A percentile compares a stretch with the other conserved stretches of the same genome.
Evolutionary conservation across 2,797 vertebrate species (phyloP).

Genomic region (Anguilla obscura): DNA sequence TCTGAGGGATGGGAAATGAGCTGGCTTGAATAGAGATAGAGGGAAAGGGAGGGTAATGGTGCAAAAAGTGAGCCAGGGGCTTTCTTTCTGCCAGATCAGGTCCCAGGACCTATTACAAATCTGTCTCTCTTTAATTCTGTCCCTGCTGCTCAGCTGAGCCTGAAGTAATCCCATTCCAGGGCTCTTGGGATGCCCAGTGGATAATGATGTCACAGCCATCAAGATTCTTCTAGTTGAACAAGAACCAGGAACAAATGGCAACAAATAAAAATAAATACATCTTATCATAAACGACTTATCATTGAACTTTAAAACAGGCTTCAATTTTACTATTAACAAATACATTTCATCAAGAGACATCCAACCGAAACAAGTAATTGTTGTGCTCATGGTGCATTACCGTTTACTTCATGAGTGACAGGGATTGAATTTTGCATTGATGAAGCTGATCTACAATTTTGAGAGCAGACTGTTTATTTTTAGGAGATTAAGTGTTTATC

Average conservation of each 20-base stretch:
- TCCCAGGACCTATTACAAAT: slow-evolving; percentile 4
- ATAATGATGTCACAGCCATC: not conserved
- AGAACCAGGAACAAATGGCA: not conserved
- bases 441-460: not conserved
- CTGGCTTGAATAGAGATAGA: not conserved
- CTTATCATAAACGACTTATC: not conserved
- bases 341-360: not conserved
- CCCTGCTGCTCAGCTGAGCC: not conserved
- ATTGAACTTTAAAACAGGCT: not conserved
- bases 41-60: not conserved
- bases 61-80: not conserved
- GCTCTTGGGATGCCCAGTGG: not conserved
- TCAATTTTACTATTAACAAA: not conserved
- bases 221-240: not conserved
- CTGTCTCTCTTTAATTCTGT: not conserved
- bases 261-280: not conserved
- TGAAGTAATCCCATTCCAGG: not conserved
- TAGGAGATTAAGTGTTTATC: not conserved
- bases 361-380: not conserved
- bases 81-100: not conserved
- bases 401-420: not conserved
- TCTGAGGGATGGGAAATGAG: not conserved
- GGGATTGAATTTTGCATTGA: not conserved
- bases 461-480: not conserved
- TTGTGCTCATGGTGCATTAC: not conserved